Base-by-base conservation (phyloP, 1,140 invertebrate genomes). In the Cardiocondyla obscurior region DNA sequence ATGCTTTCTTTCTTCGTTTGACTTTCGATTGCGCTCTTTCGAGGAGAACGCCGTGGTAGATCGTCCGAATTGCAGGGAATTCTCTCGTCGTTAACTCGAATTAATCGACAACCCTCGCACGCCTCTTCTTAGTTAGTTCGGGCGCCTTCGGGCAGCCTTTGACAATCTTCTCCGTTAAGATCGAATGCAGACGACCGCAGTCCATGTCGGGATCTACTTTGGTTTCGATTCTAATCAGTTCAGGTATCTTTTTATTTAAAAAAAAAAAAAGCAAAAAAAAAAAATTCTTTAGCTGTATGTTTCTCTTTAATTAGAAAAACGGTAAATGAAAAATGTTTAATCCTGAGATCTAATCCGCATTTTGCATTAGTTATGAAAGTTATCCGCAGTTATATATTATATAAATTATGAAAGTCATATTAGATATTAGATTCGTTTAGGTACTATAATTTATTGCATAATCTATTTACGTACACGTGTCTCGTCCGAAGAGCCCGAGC, bases 381-480 rank as follows among this genome's bases (percentile, higher is more conserved):
- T 65, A 58, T 81, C 30, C 25, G 30, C 22, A 57, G 39, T 14
- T 1, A 4, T 1, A 4, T 19, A 58, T 81, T 81, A 81, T 12
- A 57, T 73, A 81, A 81, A 39, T 46, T 76, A 85, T 46, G 79
- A 86, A 86, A 86, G 79, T 76, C 49, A n/a, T 57, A 44, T 2
- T 42, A 70, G 44, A 49, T 58, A 60, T 33, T n/a, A n/a, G n/a
- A 76, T 85, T 85, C 22, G 8, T 28, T 53, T 49, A 70, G 36
- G 55, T 60, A 19, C 30, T 69, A 70, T 85, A 85, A 82, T 76
- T 76, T 39, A 85, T 86, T 86, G 44, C 25, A 53, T 77, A 82
- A 86, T 58, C 72, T n/a, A 65, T 25, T 55, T 30, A 70, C 73
- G 44, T 5, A 30, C 44, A 19, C 14, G 12, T 28, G 55, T 22